Percentiles rank a stretch among this genome's conserved stretches.
These are phyloP conservation scores for Drosophila neoperkinsi DNA, from an alignment of 2,888 invertebrate genomes.

Conservation along the genomic window DNA sequence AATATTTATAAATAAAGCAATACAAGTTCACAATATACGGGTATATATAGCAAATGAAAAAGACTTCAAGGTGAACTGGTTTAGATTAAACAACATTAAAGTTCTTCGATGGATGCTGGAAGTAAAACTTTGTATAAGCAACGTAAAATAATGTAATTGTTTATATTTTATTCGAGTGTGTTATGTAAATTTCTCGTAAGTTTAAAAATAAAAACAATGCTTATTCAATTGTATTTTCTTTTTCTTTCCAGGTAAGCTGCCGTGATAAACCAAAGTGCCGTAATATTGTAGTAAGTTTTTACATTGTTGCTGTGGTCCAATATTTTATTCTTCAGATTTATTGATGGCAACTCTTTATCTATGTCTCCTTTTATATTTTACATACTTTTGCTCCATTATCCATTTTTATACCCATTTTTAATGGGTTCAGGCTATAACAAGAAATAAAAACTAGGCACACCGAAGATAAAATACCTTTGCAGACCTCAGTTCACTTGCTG, in stretches of 20 bases:
- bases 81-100: conserved; percentile 6
- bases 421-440: neutral
- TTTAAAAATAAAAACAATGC: neutral
- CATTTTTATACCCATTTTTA: neutral
- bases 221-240: conserved; percentile 8
- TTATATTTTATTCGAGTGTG: neutral
- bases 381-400: neutral
- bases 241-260: conserved; percentile 48
- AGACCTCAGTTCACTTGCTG: neutral
- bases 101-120: neutral
- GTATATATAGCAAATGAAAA: conserved; percentile 19
- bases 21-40: conserved; percentile 15
- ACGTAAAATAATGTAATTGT: neutral
- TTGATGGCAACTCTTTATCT: no score
- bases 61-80: conserved; percentile 39
- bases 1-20: conserved; percentile 38
- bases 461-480: neutral
- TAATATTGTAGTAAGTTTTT: neutral
- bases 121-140: neutral
- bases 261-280: neutral
- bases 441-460: neutral
- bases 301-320: neutral
- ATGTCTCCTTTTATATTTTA: neutral
- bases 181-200: neutral
- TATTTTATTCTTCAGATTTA: no score